Evolutionary conservation across 2,113 vertebrate species (phyloP).

Genomic region (Struthio camelus): DNA sequence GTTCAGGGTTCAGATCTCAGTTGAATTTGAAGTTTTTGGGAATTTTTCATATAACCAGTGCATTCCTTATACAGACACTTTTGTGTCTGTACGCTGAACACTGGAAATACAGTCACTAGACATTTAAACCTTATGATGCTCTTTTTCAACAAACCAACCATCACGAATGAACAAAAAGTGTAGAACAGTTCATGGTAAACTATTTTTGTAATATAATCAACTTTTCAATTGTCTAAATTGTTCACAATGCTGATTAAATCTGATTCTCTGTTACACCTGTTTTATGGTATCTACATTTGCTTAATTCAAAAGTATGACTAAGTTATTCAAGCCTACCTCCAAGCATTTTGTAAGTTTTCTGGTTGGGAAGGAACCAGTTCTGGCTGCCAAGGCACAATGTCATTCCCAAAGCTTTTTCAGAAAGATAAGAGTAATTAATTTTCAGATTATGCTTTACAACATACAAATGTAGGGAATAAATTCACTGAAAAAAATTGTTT

Average conservation of each 20-base stretch:
- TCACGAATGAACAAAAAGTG: not conserved
- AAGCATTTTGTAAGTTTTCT: constrained; percentile 78
- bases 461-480: not conserved
- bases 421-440: not conserved
- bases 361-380: constrained; percentile 67
- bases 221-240: not conserved
- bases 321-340: constrained; percentile 69
- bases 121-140: not conserved
- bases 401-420: constrained; percentile 76
- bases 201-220: not conserved
- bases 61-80: not conserved
- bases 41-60: not conserved
- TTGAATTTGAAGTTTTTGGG: not conserved
- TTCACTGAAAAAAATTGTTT: not conserved
- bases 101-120: not conserved
- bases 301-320: not conserved
- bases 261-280: not conserved
- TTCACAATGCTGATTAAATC: not conserved
- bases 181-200: not conserved
- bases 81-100: not conserved
- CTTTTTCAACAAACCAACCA: not conserved
- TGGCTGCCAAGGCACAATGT: constrained; percentile 72
- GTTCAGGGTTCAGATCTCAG: not conserved
- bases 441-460: not conserved
- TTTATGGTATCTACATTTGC: not conserved